Percentiles rank a stretch among this genome's conserved stretches.
Evolutionary conservation across 1,140 invertebrate genomes (phyloP).

Genomic region (Neuroterus valhalla): DNA sequence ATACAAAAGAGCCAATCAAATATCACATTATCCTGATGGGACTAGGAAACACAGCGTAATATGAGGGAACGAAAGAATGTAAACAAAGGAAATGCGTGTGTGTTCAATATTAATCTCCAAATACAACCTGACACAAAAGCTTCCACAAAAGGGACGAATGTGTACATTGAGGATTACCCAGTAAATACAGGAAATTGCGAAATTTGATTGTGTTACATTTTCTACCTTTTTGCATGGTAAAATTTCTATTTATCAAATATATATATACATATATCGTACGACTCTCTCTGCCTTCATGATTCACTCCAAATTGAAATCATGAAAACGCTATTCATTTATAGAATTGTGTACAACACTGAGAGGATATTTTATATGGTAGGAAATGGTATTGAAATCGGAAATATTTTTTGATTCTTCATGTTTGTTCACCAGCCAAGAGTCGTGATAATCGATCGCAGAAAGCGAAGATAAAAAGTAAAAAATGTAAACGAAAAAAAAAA

Average conservation of each 20-base stretch:
- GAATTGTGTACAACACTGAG: no score
- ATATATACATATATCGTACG: no score
- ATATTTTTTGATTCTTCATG: conserved; percentile 1
- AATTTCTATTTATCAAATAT: no score
- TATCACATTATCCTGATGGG: neutral
- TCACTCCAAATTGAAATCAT: no score
- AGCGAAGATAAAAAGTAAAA: conserved; percentile 30
- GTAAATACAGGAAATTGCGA: conserved; percentile 6
- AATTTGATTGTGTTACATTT: neutral
- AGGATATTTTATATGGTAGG: no score
- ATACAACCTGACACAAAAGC: neutral
- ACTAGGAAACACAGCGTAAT: neutral
- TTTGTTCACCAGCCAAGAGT: neutral
- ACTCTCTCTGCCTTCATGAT: no score
- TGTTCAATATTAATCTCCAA: conserved; percentile 17
- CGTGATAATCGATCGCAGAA: conserved; percentile 37
- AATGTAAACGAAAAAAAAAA: conserved; percentile 35
- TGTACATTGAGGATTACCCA: neutral
- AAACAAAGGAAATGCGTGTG: neutral
- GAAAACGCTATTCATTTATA: no score
- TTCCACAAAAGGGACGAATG: conserved; percentile 7
- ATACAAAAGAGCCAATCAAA: neutral
- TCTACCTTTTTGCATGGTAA: no score
- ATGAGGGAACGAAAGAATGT: neutral
- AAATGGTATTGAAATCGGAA: neutral